Evolutionary conservation across 2,888 invertebrate genomes (phyloP), one percentile per base, ranked within the genome.

Genomic region (Yponomeuta evonymella): DNA sequence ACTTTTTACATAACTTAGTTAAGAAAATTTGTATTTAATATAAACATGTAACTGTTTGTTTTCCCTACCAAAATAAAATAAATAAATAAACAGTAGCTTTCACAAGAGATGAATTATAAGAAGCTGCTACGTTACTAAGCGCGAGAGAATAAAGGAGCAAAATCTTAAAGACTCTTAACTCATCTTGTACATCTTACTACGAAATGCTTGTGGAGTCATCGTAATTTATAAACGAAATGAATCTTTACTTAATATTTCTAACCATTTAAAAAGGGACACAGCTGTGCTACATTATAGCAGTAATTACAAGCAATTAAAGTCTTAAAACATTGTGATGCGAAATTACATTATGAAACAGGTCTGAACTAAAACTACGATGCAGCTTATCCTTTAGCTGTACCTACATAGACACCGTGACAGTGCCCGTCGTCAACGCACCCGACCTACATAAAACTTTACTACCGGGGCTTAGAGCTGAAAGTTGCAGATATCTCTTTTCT

Each of bases 381-480:
- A 43, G 43, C 51, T 58, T 58, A 58, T 15, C 15, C 51, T 12
- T 15, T 58, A 1, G 15, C 51, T 4, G 15, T 15, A 15, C 51
- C 15, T 15, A 58, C 51, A 15, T 15, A 58, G 51, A 58, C 15
- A 58, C 51, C 51, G 51, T 15, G 51, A 58, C 51, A 58, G 12
- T 15, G 15, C 15, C 51, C 5, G 15, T 15, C 15, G 51, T 33
- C 71, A 67, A 71, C 58, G 51, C 65, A 12, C 9, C 29, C 12
- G 11, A 29, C 11, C 63, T 67, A 68, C 58, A 68, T n/a, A 33
- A 1, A 33, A 23, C 43, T 8, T 43, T 43, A 43, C 43, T 43
- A 43, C 43, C 9, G 3, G 64, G 65, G 30, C n/a, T 48, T 12
- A 65, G 48, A 70, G 66, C 66, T 48, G 62, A 71, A 67, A 29